Conservation (phyloP, 2,888 invertebrate species). For the Penaeus monodon region DNA sequence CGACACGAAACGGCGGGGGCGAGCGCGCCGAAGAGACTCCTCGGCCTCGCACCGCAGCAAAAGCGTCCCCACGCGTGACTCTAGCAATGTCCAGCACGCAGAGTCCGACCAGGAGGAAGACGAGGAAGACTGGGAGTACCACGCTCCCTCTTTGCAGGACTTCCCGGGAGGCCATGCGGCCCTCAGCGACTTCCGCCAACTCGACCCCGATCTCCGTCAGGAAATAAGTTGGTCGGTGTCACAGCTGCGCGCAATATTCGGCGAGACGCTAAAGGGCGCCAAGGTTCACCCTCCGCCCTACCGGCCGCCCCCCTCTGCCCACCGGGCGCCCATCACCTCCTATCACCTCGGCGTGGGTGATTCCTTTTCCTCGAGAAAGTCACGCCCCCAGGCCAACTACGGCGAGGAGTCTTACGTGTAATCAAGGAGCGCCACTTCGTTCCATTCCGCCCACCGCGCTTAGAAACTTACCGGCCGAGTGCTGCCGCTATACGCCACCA, state of each 20-base stretch:
- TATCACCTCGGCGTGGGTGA: slow-evolving; percentile 63
- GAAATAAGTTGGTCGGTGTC: slow-evolving; percentile 69
- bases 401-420: slow-evolving; percentile 66
- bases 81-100: slow-evolving; percentile 66
- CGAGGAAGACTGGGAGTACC: slow-evolving; percentile 48
- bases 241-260: slow-evolving; percentile 68
- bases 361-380: slow-evolving; percentile 55
- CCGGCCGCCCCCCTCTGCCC: slow-evolving; percentile 57
- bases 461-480: slow-evolving; percentile 35
- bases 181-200: slow-evolving; percentile 45
- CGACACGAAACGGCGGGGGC: slow-evolving; percentile 66
- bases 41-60: slow-evolving; percentile 66
- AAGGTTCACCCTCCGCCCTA: slow-evolving; percentile 64
- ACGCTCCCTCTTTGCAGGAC: slow-evolving; percentile 46
- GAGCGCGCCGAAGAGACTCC: slow-evolving; percentile 67
- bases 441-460: slow-evolving; percentile 47
- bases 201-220: slow-evolving; percentile 66
- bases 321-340: slow-evolving; percentile 62
- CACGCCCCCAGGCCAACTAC: slow-evolving; percentile 62
- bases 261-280: slow-evolving; percentile 61
- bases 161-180: slow-evolving; percentile 43
- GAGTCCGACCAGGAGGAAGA: slow-evolving; percentile 64
- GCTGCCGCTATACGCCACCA: slow-evolving; percentile 48
- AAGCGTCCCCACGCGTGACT: slow-evolving; percentile 63
- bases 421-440: slow-evolving; percentile 22